Evolutionary conservation across 2,797 vertebrate genomes (phyloP).

Genomic region (Anolis apletophallus): DNA sequence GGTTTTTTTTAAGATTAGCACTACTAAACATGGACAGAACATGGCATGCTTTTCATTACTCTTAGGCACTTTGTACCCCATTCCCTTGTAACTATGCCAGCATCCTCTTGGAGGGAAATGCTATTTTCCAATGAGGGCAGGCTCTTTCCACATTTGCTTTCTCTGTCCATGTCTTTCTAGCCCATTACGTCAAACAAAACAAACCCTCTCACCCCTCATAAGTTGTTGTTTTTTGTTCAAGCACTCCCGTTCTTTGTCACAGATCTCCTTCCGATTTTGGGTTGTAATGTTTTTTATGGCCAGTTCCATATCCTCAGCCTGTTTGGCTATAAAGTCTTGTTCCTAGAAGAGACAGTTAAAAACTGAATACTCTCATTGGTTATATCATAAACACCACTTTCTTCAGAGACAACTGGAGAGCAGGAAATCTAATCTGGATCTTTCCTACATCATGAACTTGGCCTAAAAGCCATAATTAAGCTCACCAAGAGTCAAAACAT

Average conservation of each 20-base stretch:
- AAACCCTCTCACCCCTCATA: constrained; percentile 84
- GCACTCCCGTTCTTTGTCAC: constrained; percentile 88
- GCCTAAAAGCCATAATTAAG: too few relatives aligned
- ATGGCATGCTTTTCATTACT: constrained; percentile 46
- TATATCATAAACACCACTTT: constrained; percentile 9
- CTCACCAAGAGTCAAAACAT: too few relatives aligned
- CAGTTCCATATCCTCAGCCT: constrained; percentile 85
- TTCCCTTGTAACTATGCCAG: constrained; percentile 59
- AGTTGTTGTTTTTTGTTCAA: constrained; percentile 91
- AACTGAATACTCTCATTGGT: constrained; percentile 15
- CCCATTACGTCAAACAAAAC: background rate
- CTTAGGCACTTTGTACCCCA: constrained; percentile 46
- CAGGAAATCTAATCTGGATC: background rate
- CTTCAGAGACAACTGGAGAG: background rate
- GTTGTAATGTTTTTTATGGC: constrained; percentile 86
- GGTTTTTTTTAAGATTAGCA: constrained; percentile 56
- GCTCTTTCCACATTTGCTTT: constrained; percentile 25
- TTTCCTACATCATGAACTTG: background rate
- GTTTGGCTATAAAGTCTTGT: constrained; percentile 82
- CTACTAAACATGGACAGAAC: constrained; percentile 67
- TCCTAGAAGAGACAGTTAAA: constrained; percentile 79
- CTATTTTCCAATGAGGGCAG: constrained; percentile 46
- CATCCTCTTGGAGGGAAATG: constrained; percentile 51
- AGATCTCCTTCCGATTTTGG: constrained; percentile 91
- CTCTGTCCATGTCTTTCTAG: background rate